phyloP scores from a whole-genome alignment of 1,140 invertebrate genomes.

The Phymorhynchus buccinoides region DNA sequence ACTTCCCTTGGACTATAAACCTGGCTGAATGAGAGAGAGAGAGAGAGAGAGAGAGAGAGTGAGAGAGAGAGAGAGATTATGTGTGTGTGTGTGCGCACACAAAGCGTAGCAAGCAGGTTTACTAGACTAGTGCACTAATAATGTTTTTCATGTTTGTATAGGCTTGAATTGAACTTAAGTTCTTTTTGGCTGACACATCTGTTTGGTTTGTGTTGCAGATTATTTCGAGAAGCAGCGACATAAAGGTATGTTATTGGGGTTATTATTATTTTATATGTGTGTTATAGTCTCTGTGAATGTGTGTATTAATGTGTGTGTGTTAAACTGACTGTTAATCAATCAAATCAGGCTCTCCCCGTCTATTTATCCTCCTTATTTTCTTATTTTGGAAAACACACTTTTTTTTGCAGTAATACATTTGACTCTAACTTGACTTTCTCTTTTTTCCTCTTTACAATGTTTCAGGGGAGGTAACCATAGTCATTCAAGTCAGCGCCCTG shows the following conservation, averaged over 20 bases:
- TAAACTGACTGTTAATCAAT: too few relatives aligned
- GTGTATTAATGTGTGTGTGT: background rate
- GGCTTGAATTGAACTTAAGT: too few relatives aligned
- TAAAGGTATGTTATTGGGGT: constrained; percentile 57
- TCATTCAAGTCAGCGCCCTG: constrained; percentile 54
- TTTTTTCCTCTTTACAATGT: background rate
- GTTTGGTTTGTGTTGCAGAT: constrained; percentile 48
- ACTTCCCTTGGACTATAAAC: too few relatives aligned
- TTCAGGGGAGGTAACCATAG: constrained; percentile 60
- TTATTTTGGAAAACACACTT: too few relatives aligned
- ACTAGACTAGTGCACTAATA: too few relatives aligned
- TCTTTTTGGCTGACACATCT: background rate
- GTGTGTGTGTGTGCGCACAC: too few relatives aligned
- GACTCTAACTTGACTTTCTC: background rate
- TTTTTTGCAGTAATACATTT: background rate
- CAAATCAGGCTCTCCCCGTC: too few relatives aligned
- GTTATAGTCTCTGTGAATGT: background rate
- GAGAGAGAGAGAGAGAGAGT: too few relatives aligned
- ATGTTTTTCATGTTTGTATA: too few relatives aligned
- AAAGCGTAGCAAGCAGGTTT: too few relatives aligned
- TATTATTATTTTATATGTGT: background rate
- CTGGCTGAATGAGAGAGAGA: too few relatives aligned
- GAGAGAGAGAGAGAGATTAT: too few relatives aligned
- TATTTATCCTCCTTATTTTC: background rate
- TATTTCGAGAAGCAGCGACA: constrained; percentile 66